Conservation (phyloP, 1,140 invertebrate genomes). For the Drosophila orosa region DNA sequence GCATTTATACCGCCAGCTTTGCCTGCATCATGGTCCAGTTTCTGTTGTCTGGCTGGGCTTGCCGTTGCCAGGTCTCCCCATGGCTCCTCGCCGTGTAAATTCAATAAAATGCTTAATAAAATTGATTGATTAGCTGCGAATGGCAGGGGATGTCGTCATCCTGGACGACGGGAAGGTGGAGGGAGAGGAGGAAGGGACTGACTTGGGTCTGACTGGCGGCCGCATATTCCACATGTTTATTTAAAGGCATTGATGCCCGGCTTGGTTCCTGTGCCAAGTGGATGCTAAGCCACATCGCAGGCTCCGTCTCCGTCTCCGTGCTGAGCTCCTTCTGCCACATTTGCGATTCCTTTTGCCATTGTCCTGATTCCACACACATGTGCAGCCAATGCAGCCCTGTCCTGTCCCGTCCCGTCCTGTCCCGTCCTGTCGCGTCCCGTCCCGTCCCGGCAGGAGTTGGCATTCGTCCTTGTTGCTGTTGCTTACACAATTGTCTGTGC, state of each 20-base stretch:
- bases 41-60: conserved; percentile 3
- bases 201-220: conserved; percentile 4
- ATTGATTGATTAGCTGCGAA: conserved; percentile 72
- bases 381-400: conserved; percentile 9
- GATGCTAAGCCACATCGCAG: conserved; percentile 44
- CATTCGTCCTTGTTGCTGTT: conserved; percentile 19
- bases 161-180: not conserved
- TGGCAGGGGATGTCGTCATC: conserved; percentile 19
- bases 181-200: not conserved
- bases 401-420: not conserved
- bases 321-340: conserved; percentile 58
- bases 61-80: not conserved
- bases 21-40: not conserved
- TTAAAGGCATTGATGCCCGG: conserved; percentile 36
- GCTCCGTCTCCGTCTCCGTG: not conserved
- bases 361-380: conserved; percentile 21
- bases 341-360: conserved; percentile 71
- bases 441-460: conserved; percentile 12
- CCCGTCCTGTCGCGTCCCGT: not conserved
- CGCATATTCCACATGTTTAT: conserved; percentile 48
- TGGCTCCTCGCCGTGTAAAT: conserved; percentile 33
- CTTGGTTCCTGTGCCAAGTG: conserved; percentile 33
- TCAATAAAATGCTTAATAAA: conserved; percentile 67
- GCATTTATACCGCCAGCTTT: not conserved
- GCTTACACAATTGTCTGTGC: conserved; percentile 72